phyloP scores from a whole-genome alignment of 2,113 vertebrate genomes.

The Tylochromis polylepis region DNA sequence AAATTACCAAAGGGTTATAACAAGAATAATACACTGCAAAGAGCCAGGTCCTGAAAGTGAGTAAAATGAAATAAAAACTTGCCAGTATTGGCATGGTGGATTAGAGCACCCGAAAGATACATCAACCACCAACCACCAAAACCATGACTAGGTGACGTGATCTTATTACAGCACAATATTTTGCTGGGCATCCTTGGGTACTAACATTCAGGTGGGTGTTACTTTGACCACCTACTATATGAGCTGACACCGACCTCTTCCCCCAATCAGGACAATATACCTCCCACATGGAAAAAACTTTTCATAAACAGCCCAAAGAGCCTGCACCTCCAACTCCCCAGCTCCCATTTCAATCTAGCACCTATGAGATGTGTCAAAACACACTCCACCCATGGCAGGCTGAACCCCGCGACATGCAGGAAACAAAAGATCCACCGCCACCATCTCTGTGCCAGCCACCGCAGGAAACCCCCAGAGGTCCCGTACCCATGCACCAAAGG shows the following conservation, averaged over 20 bases:
- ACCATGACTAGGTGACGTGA: neutral
- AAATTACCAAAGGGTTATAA: accelerated
- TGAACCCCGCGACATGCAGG: accelerated
- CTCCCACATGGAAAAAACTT: neutral
- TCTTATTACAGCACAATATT: neutral
- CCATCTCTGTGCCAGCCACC: neutral
- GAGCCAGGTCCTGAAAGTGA: too few relatives aligned
- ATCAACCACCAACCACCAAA: neutral
- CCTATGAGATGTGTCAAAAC: neutral
- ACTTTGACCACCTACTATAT: neutral
- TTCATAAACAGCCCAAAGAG: neutral
- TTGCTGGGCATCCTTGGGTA: neutral
- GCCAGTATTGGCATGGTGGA: neutral
- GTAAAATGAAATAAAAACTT: too few relatives aligned
- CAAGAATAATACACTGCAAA: neutral
- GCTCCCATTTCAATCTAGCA: neutral
- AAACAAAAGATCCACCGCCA: neutral
- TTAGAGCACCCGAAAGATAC: neutral
- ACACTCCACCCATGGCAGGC: neutral
- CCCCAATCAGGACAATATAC: accelerated
- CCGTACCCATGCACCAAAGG: neutral
- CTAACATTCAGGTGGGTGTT: neutral
- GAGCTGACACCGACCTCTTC: neutral
- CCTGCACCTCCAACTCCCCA: neutral
- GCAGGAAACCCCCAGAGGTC: neutral